These are phyloP conservation scores for Gobius niger DNA, from an alignment of 2,113 vertebrate species.

Conservation along the genomic window DNA sequence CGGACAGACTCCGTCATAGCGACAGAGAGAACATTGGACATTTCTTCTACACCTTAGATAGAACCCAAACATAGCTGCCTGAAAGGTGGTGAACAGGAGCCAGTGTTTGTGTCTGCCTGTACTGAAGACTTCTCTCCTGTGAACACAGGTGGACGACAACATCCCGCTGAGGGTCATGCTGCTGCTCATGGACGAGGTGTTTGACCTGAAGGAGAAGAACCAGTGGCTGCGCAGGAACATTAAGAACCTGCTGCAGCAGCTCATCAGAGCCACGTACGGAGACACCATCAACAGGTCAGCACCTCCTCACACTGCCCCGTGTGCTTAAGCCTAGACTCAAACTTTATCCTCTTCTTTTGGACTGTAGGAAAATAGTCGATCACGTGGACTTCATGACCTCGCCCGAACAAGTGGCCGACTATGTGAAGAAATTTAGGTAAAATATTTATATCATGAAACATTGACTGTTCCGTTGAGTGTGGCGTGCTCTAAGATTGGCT, in stretches of 20 bases:
- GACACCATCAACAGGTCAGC: slow-evolving; percentile 95
- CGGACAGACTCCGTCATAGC: too few relatives aligned
- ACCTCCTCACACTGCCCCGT: background rate
- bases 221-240: slow-evolving; percentile 98
- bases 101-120: too few relatives aligned
- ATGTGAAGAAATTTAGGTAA: slow-evolving; percentile 97
- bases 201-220: slow-evolving; percentile 98
- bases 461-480: slow-evolving; percentile 2
- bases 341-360: slow-evolving; percentile 15
- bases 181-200: slow-evolving; percentile 98
- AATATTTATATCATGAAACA: background rate
- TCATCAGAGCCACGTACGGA: slow-evolving; percentile 95
- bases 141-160: slow-evolving; percentile 92
- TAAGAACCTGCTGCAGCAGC: slow-evolving; percentile 96
- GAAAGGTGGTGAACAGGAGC: too few relatives aligned
- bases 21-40: too few relatives aligned
- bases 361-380: slow-evolving; percentile 95
- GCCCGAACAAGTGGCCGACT: slow-evolving; percentile 96
- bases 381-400: slow-evolving; percentile 97
- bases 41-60: too few relatives aligned
- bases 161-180: slow-evolving; percentile 96
- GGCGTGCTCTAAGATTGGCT: background rate
- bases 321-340: background rate
- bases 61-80: too few relatives aligned
- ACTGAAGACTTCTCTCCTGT: background rate